Evolutionary conservation across 1,140 invertebrate species (phyloP).

Genomic region (Platyura marginata): DNA sequence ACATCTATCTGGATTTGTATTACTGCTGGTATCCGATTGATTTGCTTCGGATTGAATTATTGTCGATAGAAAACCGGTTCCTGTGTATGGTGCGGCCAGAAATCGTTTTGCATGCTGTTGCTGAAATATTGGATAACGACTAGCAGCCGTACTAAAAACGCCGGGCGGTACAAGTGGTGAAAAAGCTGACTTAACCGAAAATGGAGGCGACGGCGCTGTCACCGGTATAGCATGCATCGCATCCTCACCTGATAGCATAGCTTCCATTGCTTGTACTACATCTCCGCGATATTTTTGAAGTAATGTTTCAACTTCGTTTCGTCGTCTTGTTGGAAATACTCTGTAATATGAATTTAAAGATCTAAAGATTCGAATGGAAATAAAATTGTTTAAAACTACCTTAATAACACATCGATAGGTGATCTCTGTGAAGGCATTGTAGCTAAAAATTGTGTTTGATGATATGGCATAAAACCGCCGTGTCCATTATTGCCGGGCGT

Average conservation of each 20-base stretch:
- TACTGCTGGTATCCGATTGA: conserved; percentile 21
- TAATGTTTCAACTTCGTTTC: conserved; percentile 64
- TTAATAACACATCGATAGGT: conserved; percentile 52
- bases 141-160: conserved; percentile 26
- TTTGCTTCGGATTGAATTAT: conserved; percentile 43
- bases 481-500: conserved; percentile 14
- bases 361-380: neutral
- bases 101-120: conserved; percentile 23
- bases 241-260: conserved; percentile 50
- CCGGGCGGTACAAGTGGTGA: conserved; percentile 40
- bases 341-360: no score
- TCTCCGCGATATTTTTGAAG: conserved; percentile 64
- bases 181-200: conserved; percentile 48
- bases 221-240: conserved; percentile 2
- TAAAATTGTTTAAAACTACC: conserved; percentile 10
- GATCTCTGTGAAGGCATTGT: conserved; percentile 33
- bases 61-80: conserved; percentile 59
- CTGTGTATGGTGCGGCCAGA: conserved; percentile 56
- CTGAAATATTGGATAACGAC: conserved; percentile 16
- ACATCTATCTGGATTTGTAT: conserved; percentile 10
- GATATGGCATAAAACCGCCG: conserved; percentile 24
- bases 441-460: conserved; percentile 27
- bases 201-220: conserved; percentile 22
- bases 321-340: conserved; percentile 70
- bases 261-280: conserved; percentile 77